Evolutionary conservation across 2,113 vertebrate species (phyloP).

Genomic region (Trichomycterus rosablanca): DNA sequence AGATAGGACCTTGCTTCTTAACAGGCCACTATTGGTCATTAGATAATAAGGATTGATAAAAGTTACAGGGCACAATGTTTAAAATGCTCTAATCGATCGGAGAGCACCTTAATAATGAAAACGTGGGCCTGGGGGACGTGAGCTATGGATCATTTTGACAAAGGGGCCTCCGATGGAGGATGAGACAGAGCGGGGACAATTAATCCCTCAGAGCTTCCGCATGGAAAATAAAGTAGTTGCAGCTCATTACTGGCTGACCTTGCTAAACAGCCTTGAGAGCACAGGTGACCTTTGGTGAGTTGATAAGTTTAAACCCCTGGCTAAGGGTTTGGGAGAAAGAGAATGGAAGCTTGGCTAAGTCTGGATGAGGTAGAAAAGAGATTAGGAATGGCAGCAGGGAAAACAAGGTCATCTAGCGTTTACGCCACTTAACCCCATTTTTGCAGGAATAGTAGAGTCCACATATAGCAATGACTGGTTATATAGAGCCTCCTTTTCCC

Average conservation of each 20-base stretch:
- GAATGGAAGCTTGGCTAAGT: constrained; percentile 43
- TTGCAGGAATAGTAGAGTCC: background rate
- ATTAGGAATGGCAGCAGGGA: background rate
- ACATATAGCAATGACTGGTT: no score
- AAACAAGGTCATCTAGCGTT: background rate
- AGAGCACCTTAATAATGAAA: constrained; percentile 77
- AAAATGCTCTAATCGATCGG: constrained; percentile 80
- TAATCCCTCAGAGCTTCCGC: constrained; percentile 79
- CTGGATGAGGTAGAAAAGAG: background rate
- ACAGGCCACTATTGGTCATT: constrained; percentile 72
- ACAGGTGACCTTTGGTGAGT: constrained; percentile 73
- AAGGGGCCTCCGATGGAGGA: constrained; percentile 69
- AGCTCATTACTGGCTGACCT: constrained; percentile 80
- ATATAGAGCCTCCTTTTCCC: background rate
- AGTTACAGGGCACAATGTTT: constrained; percentile 72
- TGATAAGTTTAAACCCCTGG: constrained; percentile 69
- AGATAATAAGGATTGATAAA: constrained; percentile 86
- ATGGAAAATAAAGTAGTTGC: constrained; percentile 76
- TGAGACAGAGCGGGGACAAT: constrained; percentile 78
- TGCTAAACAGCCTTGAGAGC: constrained; percentile 77
- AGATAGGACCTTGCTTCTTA: constrained; percentile 61
- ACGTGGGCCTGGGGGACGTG: constrained; percentile 66
- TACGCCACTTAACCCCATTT: background rate
- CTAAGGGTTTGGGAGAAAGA: constrained; percentile 49
- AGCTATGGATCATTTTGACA: constrained; percentile 81